Evolutionary conservation across 2,888 invertebrate species (phyloP).

Genomic region (Tetragonula carbonaria): DNA sequence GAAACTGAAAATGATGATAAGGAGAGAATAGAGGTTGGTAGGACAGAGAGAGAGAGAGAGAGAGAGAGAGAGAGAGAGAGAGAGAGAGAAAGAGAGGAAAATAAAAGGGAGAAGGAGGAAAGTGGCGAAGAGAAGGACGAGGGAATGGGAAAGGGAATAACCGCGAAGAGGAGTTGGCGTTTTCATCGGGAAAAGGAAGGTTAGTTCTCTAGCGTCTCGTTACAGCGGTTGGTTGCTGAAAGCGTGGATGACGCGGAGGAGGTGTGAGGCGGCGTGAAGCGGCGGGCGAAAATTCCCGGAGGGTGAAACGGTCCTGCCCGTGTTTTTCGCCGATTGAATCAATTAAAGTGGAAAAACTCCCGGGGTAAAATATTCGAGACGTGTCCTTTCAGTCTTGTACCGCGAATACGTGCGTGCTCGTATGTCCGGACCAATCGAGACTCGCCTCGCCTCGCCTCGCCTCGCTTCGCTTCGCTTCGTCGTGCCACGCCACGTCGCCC

Average conservation of each 20-base stretch:
- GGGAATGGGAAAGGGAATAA: slow-evolving; percentile 45
- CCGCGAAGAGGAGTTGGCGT: slow-evolving; percentile 75
- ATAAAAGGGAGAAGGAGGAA: background rate
- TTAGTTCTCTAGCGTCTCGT: slow-evolving; percentile 82
- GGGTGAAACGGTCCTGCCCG: slow-evolving; percentile 76
- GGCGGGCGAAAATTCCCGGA: slow-evolving; percentile 67
- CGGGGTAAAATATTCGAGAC: slow-evolving; percentile 78
- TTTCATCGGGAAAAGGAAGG: slow-evolving; percentile 76
- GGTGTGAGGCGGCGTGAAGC: slow-evolving; percentile 35
- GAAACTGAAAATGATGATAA: slow-evolving; percentile 35
- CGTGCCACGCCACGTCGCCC: too few relatives aligned
- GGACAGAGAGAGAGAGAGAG: background rate
- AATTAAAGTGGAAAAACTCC: slow-evolving; percentile 83
- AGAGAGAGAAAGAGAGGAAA: slow-evolving; percentile 16
- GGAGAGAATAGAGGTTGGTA: slow-evolving; percentile 34
- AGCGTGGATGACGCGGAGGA: slow-evolving; percentile 69
- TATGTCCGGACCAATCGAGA: slow-evolving; percentile 62
- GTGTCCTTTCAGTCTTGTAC: slow-evolving; percentile 68
- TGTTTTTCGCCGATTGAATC: slow-evolving; percentile 84
- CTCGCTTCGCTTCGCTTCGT: too few relatives aligned
- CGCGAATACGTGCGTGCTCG: slow-evolving; percentile 59
- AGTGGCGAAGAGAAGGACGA: slow-evolving; percentile 2
- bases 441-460: background rate
- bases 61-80: background rate
- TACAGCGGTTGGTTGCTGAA: slow-evolving; percentile 80